These are phyloP conservation scores for Dynastes tityus DNA, from an alignment of 2,888 invertebrate genomes.

Conservation along the genomic window DNA sequence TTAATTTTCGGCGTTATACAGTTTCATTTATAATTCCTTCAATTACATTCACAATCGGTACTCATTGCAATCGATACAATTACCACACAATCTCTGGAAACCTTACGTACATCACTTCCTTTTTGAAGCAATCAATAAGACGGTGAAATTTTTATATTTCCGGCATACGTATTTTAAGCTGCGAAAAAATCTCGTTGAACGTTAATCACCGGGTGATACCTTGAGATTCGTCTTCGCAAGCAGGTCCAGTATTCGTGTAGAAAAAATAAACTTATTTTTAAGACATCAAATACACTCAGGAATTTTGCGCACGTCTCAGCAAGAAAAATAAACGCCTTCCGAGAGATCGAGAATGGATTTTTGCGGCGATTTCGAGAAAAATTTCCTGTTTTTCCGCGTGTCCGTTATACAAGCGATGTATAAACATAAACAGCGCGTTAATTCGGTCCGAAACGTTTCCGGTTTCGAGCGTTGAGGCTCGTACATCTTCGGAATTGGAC, in stretches of 20 bases:
- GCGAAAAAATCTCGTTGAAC: neutral
- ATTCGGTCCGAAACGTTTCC: constrained; percentile 26
- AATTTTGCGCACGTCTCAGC: constrained; percentile 48
- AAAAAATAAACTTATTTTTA: constrained; percentile 50
- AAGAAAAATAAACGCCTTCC: constrained; percentile 42
- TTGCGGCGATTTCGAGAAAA: constrained; percentile 44
- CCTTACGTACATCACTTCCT: too few species aligned
- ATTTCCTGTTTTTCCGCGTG: constrained; percentile 46
- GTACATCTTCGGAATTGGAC: too few species aligned
- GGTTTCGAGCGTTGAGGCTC: neutral
- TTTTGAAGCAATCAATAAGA: neutral
- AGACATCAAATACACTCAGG: constrained; percentile 43
- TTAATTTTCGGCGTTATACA: too few species aligned
- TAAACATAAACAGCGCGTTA: constrained; percentile 12
- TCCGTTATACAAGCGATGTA: neutral
- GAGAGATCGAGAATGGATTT: constrained; percentile 13
- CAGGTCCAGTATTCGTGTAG: neutral
- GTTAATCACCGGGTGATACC: constrained; percentile 13
- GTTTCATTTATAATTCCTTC: too few species aligned
- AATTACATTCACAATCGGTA: too few species aligned
- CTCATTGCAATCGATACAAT: too few species aligned
- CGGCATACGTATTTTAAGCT: neutral
- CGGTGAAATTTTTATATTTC: constrained; percentile 12
- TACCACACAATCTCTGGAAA: too few species aligned
- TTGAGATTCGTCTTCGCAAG: constrained; percentile 22